Percentiles rank a stretch among this genome's conserved stretches.
Evolutionary conservation across 2,888 invertebrate species (phyloP).

Genomic region (Mycalesis mineus): DNA sequence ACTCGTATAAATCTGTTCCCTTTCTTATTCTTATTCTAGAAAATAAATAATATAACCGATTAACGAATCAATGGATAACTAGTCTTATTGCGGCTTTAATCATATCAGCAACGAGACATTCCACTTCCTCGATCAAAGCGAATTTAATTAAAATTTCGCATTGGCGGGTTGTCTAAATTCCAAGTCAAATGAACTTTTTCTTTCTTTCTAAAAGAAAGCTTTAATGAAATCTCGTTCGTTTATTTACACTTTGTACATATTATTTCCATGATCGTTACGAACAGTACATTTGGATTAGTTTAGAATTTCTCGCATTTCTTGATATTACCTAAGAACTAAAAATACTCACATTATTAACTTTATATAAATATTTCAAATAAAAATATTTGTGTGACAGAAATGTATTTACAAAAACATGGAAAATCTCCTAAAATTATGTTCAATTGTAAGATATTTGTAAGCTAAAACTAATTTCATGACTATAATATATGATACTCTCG

Average conservation of each 20-base stretch:
- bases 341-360: too few species aligned
- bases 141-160: slow-evolving; percentile 73
- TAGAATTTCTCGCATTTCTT: background rate
- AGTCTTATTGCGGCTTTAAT: slow-evolving; percentile 63
- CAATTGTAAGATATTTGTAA: too few species aligned
- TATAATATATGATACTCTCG: too few species aligned
- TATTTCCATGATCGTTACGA: slow-evolving; percentile 15
- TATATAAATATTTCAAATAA: background rate
- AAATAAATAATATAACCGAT: background rate
- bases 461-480: too few species aligned
- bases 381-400: too few species aligned
- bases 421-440: too few species aligned
- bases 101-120: slow-evolving; percentile 66
- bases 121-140: slow-evolving; percentile 67
- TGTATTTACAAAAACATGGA: too few species aligned
- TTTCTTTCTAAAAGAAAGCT: slow-evolving; percentile 49
- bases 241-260: slow-evolving; percentile 17
- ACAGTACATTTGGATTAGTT: slow-evolving; percentile 12
- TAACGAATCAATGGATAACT: slow-evolving; percentile 41
- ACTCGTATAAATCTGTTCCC: too few species aligned
- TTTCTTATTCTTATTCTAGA: too few species aligned
- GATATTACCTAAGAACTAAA: too few species aligned
- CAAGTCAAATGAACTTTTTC: slow-evolving; percentile 54
- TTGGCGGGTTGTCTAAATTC: slow-evolving; percentile 69
- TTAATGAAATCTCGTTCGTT: slow-evolving; percentile 60